These are phyloP conservation scores for Spisula subtruncata DNA, from an alignment of 2,888 invertebrate genomes.

Conservation along the genomic window DNA sequence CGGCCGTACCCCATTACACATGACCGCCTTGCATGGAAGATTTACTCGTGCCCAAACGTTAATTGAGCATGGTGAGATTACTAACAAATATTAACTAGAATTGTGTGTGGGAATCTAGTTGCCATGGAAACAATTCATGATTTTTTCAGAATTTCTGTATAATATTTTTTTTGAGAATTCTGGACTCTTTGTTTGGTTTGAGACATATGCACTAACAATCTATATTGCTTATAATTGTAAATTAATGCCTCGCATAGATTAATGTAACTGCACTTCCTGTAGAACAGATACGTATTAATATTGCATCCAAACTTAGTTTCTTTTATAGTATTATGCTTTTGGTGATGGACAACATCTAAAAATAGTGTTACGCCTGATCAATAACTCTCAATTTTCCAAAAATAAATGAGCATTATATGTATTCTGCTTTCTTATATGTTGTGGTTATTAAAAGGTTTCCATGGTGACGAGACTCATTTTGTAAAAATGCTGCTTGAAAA, in stretches of 20 bases:
- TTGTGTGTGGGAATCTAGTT: neutral
- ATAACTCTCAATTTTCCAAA: no score
- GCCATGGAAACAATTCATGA: conserved; percentile 31
- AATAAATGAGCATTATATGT: no score
- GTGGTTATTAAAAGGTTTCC: neutral
- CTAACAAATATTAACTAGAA: conserved; percentile 45
- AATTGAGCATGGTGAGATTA: conserved; percentile 89
- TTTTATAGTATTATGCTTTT: neutral
- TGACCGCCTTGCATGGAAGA: conserved; percentile 91
- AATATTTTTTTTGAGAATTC: no score
- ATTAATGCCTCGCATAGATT: no score
- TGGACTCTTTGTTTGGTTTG: no score
- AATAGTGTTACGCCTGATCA: no score
- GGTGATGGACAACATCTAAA: neutral
- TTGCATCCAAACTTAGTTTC: neutral
- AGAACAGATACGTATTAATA: no score
- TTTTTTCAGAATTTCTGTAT: no score
- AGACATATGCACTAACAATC: no score
- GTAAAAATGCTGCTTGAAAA: neutral
- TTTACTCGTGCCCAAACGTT: conserved; percentile 90
- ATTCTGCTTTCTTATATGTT: neutral
- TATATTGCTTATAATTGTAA: no score
- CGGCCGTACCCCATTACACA: conserved; percentile 90
- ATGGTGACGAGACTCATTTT: neutral
- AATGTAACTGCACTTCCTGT: no score